phyloP scores from a whole-genome alignment of 30 jellyfish, hydroid and myxozoan genomes.

The Cassiopea andromeda region DNA sequence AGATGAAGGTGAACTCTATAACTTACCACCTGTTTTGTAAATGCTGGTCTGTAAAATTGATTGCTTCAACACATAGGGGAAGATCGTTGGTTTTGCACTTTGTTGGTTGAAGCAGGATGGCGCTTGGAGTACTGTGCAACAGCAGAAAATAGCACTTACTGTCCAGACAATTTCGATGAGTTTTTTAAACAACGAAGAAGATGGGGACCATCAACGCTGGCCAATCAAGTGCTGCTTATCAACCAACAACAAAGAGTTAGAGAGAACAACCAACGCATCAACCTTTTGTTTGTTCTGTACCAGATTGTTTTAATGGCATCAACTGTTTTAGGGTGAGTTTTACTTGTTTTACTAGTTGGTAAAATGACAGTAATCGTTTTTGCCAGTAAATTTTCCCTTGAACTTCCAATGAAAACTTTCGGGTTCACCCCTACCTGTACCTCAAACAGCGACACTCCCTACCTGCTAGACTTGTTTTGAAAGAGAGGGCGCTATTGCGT shows the following conservation, averaged over 20 bases:
- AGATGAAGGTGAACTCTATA: too few species aligned
- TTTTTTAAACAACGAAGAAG: slow-evolving; percentile 93
- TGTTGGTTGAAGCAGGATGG: slow-evolving; percentile 97
- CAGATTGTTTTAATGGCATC: slow-evolving; percentile 82
- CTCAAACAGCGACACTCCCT: too few species aligned
- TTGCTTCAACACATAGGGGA: slow-evolving; percentile 59
- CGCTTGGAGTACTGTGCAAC: slow-evolving; percentile 92
- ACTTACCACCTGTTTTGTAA: too few species aligned
- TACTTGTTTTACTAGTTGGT: too few species aligned
- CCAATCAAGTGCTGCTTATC: slow-evolving; percentile 78
- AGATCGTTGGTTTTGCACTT: slow-evolving; percentile 96
- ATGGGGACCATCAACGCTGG: slow-evolving; percentile 98
- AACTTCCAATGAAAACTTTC: too few species aligned
- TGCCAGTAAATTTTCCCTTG: too few species aligned
- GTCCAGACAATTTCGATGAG: slow-evolving; percentile 95
- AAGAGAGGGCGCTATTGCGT: too few species aligned
- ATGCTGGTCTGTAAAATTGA: too few species aligned
- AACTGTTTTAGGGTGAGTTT: slow-evolving; percentile 87
- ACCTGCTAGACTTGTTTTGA: too few species aligned
- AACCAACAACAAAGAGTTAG: slow-evolving; percentile 60
- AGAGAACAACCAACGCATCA: slow-evolving; percentile 78
- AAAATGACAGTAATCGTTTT: too few species aligned
- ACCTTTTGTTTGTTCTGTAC: slow-evolving; percentile 76
- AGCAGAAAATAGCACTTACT: slow-evolving; percentile 90
- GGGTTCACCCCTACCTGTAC: too few species aligned